Base-by-base conservation (phyloP, 2,113 vertebrate genomes). In the Loxodonta africana region DNA sequence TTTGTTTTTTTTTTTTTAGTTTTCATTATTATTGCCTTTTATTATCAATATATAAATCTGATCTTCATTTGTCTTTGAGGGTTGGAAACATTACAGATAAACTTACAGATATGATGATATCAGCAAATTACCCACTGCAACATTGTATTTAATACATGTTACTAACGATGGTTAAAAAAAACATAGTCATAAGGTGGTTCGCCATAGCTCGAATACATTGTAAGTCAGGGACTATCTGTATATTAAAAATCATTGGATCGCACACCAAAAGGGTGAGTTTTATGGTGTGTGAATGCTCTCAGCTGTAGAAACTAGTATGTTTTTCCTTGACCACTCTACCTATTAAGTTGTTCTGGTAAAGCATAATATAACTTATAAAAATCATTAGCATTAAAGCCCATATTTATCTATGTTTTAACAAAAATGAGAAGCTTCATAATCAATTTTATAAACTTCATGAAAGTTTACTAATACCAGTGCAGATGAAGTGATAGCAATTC, bases 291-390 rank as follows among this genome's bases (percentile, higher is more conserved):
- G 60, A 95, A 83, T 85, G 82, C 37, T 41, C 88, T 95, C 15
- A 60, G 2, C 44, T 67, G 92, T 71, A 26, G 6, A 77, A 77
- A 48, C 83, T 41, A 23, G n/a, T 80, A 0, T 48, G 8, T 83
- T 87, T 93, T 95, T 83, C 10, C 41, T 84, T 90, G 41, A 80
- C 44, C 46, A 30, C 4, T 28, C 44, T 90, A n/a, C 25, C 83
- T 15, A 77, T 67, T 69, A 67, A 96, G 9, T 67, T 83, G 25
- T 80, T 76, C 48, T 96, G 67, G 88, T 62, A 88, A 92, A 84
- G 44, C 84, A 41, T 74, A 88, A 69, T 69, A n/a, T 77, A 60
- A n/a, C 30, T 86, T 80, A 10, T 17, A 37, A 91, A 91, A 83
- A 71, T 67, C n/a, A 89, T 74, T 85, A 63, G 51, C 63, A 48